phyloP scores from a whole-genome alignment of 2,113 vertebrate species.

The Arenaria interpres region DNA sequence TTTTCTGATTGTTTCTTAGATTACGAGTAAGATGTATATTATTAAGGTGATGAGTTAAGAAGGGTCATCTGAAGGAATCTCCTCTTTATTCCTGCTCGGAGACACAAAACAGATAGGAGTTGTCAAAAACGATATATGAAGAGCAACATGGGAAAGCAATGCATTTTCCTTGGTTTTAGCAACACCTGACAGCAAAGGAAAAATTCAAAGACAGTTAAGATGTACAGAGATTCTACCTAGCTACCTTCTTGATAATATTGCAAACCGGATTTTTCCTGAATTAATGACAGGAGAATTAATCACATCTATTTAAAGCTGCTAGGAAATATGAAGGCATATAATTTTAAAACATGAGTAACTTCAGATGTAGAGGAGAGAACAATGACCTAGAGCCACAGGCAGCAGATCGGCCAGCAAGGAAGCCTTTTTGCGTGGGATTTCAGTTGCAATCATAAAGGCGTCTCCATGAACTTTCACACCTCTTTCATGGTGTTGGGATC shows the following conservation, averaged over 20 bases:
- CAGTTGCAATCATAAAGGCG: neutral
- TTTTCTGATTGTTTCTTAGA: neutral
- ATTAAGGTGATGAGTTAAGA: neutral
- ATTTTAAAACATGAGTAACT: neutral
- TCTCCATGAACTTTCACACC: neutral
- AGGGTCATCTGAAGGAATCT: neutral
- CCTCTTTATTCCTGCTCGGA: neutral
- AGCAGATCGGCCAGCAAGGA: neutral
- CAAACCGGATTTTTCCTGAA: neutral
- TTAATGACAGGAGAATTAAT: neutral
- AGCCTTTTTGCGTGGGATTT: neutral
- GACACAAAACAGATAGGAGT: neutral
- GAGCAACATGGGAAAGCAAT: fast-evolving
- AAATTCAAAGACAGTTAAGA: neutral
- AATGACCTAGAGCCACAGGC: neutral
- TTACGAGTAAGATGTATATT: neutral
- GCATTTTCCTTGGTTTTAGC: neutral
- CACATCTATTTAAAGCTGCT: neutral
- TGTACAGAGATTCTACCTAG: neutral
- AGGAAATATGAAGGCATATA: neutral
- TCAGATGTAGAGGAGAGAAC: neutral
- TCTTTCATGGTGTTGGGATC: fast-evolving
- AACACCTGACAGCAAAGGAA: neutral
- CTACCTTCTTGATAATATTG: neutral
- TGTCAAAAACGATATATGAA: neutral